A percentile compares a stretch with the other conserved stretches of the same genome.
Evolutionary conservation across 2,113 vertebrate species (phyloP).

Genomic region (Mesitornis unicolor): DNA sequence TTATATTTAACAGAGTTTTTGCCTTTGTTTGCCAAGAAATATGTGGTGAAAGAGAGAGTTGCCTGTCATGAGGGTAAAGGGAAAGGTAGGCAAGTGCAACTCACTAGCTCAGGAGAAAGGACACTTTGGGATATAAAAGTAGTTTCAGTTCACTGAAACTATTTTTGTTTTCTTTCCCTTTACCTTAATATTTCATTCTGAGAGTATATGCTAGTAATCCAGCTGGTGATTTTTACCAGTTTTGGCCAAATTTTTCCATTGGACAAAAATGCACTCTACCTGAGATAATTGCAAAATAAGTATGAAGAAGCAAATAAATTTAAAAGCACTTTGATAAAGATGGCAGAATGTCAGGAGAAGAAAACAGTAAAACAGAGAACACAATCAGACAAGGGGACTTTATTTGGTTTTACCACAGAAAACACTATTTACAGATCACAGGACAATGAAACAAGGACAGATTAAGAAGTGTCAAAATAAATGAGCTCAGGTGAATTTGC

Average conservation of each 20-base stretch:
- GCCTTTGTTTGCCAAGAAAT: background rate
- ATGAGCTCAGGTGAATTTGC: background rate
- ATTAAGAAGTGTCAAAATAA: background rate
- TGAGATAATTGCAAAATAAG: background rate
- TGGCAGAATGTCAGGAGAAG: background rate
- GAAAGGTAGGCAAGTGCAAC: background rate
- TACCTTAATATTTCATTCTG: background rate
- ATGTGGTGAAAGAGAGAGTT: background rate
- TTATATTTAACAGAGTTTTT: background rate
- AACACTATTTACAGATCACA: background rate
- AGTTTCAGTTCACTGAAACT: background rate
- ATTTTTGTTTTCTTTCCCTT: background rate
- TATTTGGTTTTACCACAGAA: background rate
- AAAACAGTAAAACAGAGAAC: background rate
- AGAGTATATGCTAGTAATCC: background rate
- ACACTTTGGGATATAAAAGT: background rate
- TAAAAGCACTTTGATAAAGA: background rate
- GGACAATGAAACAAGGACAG: background rate
- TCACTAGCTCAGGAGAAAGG: background rate
- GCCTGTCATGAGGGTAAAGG: background rate
- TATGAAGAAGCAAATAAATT: background rate
- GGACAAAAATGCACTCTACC: background rate
- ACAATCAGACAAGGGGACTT: background rate
- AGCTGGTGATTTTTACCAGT: background rate
- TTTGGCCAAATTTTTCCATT: background rate